Evolutionary conservation across 2,888 invertebrate genomes (phyloP), one percentile per base, ranked within the genome.

Genomic region (Erebia aethiops): DNA sequence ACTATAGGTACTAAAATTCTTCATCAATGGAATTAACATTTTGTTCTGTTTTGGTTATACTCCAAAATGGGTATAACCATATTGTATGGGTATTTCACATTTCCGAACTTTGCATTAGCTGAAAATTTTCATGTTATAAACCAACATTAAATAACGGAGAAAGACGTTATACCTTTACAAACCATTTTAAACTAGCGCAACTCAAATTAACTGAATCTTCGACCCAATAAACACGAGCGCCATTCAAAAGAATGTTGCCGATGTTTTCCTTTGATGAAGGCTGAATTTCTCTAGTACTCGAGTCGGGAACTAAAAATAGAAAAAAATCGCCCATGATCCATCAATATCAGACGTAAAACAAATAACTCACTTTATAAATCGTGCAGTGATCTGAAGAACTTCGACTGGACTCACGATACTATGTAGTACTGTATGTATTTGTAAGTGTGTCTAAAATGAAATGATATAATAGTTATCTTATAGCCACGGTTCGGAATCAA

Each of bases 281-380:
- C 70, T 74, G 72, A 72, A 71, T 70, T 75, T 71, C 71, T 75
- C 63, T 71, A 70, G 73, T 71, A 67, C 67, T 71, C 60, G 71
- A 71, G 74, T 62, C 70, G 71, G 70, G 57, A 74, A 67, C 75
- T 77, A 77, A 76, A 78, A 76, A 75, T 77, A 76, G 76, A 74
- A 74, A 76, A n/a, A 71, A 72, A 84, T 83, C 81, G 82, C 84
- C 81, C 86, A 86, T 88, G 87, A 91, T 92, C 88, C 87, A 91
- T 91, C 89, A 91, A 88, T 84, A 83, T 82, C 84, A 88, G 89
- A 90, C 88, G 88, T 89, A 88, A 88, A 91, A 90, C 89, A 90
- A 91, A 91, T 91, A 91, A 87, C 86, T 84, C 82, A 79, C 79
- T 79, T 79, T 80, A 86, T 87, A 84, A 86, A 87, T 87, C 86